Evolutionary conservation across 2,797 vertebrate genomes (phyloP), one percentile per base, ranked within the genome.

Genomic region (Rhinophrynus dorsalis): DNA sequence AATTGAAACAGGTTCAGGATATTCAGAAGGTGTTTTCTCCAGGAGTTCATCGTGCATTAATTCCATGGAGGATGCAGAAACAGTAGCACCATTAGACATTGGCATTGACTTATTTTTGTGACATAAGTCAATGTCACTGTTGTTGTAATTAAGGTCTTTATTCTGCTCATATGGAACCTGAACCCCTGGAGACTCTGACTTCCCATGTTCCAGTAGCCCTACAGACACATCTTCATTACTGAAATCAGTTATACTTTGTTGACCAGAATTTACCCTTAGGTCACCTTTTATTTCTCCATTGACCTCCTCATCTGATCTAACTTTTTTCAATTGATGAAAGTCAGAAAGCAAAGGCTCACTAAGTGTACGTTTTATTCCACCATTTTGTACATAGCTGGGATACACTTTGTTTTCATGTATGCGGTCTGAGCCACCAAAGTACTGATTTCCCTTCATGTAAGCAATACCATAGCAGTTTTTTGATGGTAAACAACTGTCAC

Each of bases 1-100:
- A 81, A 92, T 95, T 84, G 94, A 94, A 80, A 95, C 92, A 77
- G 92, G 90, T 78, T 94, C 92, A 85, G 94, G 93, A 84, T 93
- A 96, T 68, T 90, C 95, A 90, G 95, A 94, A 84, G 93, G 86
- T 11, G 92, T 93, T 90, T 95, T 94, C 79, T 96, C 93, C 83
- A 94, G 89, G 77, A 95, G 90, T 86, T 95, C 89, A 85, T 90
- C 90, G 38, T 83, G 89, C 82, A 90, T 90, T 81, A 83, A 88
- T 88, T 93, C 92, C 86, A 92, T 87, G 80, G 91, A 93, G 87
- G 92, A 91, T 77, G 92, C 87, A 80, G 90, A 88, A 85, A 91
- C 89, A 82, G 81, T 86, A 96, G 93, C 95, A 94, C 96, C 95
- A 81, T 98, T 99, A 79, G 89, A 79, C 83, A 93, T 90, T 78